A percentile compares a stretch with the other conserved stretches of the same genome.
These are phyloP conservation scores for Eupithecia centaureata DNA, from an alignment of 2,888 invertebrate species.

Conservation along the genomic window DNA sequence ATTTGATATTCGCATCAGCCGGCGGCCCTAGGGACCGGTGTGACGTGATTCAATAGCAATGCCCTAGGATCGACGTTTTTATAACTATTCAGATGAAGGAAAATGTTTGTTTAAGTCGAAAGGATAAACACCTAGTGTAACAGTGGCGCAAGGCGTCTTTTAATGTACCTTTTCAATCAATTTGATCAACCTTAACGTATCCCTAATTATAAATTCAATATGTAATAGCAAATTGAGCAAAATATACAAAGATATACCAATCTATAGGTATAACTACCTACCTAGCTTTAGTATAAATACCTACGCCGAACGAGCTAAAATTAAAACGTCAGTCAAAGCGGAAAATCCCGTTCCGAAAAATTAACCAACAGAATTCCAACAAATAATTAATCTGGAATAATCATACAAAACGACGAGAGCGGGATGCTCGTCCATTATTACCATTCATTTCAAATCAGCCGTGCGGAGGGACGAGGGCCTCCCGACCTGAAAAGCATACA, in stretches of 20 bases:
- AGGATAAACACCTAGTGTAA: too few relatives aligned
- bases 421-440: conserved; percentile 81
- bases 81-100: conserved; percentile 63
- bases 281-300: conserved; percentile 36
- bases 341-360: conserved; percentile 82
- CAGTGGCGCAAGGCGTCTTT: too few relatives aligned
- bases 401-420: conserved; percentile 83
- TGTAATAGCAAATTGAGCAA: background rate
- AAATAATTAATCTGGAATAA: conserved; percentile 85
- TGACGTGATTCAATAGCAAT: conserved; percentile 73
- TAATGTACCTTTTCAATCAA: too few relatives aligned
- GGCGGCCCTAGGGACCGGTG: conserved; percentile 69
- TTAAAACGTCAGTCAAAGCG: conserved; percentile 83
- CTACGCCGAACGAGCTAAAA: conserved; percentile 68
- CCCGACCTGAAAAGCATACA: conserved; percentile 83
- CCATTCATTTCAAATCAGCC: conserved; percentile 84
- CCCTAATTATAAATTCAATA: background rate
- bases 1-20: conserved; percentile 80
- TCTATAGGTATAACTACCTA: too few relatives aligned
- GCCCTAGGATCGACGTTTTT: conserved; percentile 64
- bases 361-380: conserved; percentile 82
- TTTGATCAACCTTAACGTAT: background rate
- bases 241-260: background rate
- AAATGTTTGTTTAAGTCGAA: conserved; percentile 36
- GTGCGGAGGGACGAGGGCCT: conserved; percentile 71